phyloP scores from a whole-genome alignment of 2,113 vertebrate genomes.

The Panthera leo region DNA sequence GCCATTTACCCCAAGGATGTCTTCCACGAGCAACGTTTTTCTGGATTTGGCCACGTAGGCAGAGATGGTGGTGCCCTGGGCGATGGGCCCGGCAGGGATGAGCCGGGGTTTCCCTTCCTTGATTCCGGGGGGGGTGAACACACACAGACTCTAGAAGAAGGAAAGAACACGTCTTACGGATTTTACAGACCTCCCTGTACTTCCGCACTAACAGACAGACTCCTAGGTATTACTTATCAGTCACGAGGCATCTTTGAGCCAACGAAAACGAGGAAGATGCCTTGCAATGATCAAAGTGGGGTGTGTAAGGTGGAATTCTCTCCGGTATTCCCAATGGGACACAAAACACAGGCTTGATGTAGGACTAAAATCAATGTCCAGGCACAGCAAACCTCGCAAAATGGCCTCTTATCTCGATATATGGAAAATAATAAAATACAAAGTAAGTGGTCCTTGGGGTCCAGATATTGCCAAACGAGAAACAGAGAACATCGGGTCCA shows the following conservation, averaged over 20 bases:
- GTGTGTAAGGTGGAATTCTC: rapidly evolving
- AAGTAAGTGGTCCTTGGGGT: too few species aligned
- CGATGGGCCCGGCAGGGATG: conserved; percentile 93
- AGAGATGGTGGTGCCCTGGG: conserved; percentile 94
- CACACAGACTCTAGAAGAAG: conserved; percentile 92
- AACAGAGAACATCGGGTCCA: rapidly evolving
- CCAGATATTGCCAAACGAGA: rapidly evolving
- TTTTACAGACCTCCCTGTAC: rapidly evolving
- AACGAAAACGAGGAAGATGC: rapidly evolving
- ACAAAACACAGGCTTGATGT: rapidly evolving
- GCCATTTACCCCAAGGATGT: conserved; percentile 93
- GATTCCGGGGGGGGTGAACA: conserved; percentile 94
- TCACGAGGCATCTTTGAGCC: not conserved
- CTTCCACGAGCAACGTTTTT: conserved; percentile 95
- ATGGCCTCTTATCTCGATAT: not conserved
- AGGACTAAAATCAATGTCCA: rapidly evolving
- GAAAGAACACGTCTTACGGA: not conserved
- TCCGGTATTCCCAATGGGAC: rapidly evolving
- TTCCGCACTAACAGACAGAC: rapidly evolving
- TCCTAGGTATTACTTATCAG: rapidly evolving
- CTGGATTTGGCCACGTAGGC: conserved; percentile 98
- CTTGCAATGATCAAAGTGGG: not conserved
- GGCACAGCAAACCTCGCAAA: too few species aligned
- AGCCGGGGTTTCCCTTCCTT: conserved; percentile 94
- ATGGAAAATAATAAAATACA: not conserved